Evolutionary conservation across 2,113 vertebrate genomes (phyloP), one percentile per base, ranked within the genome.

Genomic region (Eira barbara): DNA sequence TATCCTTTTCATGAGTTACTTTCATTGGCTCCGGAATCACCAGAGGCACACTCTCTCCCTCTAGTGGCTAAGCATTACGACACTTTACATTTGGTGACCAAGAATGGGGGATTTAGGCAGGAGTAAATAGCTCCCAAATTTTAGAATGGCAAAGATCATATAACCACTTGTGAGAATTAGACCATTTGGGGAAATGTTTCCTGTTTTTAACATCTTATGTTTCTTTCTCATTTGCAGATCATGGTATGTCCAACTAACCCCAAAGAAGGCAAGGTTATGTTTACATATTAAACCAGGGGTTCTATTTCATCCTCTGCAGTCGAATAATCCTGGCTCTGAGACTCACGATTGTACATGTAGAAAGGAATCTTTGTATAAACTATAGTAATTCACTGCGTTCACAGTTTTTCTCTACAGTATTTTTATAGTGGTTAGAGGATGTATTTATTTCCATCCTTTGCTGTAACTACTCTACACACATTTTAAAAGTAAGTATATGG

Each of bases 21-120:
- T 95, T 93, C 94, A 45, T 95, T 96, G 95, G 85, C 82, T 96
- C 67, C 39, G 59, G 73, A 23, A 85, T 86, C 96, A 81, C 95
- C 78, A 92, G 94, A 98, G 97, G 96, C 94, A 96, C 97, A 87
- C 96, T 97, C 97, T 95, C 98, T 96, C 98, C 98, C 98, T 97
- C 98, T 98, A 98, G 97, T 97, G 98, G 98, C 95, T 91, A 79
- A 95, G 49, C 20, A 34, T 91, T 90, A 42, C 59, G 96, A 73
- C 27, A 76, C n/a, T 97, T 84, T 47, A 27, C 23, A 11, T 81
- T 84, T 9, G 14, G 25, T 89, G 52, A 29, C 63, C 88, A 55
- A 27, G 4, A 91, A 42, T 67, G 18, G 36, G 39, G 52, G 4
- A 17, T 6, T 39, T 71, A 83, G 80, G 10, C 1, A 63, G 29